Base-by-base conservation (phyloP, 2,797 vertebrate genomes). In the Saxicola maurus region DNA sequence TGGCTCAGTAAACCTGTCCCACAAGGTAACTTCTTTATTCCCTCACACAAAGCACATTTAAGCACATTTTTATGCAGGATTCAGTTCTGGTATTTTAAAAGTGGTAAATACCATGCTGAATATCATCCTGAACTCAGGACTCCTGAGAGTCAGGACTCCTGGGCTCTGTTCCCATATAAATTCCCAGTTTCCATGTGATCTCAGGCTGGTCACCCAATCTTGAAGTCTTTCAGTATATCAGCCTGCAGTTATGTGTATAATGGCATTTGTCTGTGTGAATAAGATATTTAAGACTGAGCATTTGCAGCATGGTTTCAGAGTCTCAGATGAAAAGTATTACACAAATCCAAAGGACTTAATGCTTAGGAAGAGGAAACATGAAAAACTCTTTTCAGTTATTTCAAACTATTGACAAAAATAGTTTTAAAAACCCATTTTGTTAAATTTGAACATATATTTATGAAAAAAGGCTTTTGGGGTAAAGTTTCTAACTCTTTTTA, bases 21-120 rank as follows among this genome's bases (percentile, higher is more conserved):
- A 81, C 31, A 75, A 62, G 82, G 57, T 77, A 86, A 66, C 45
- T 86, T 53, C 88, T 91, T 92, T 91, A 79, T 83, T 91, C 45
- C 64, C 73, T 89, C 31, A 78, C 60, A 85, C 82, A 92, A 91
- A 93, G 78, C 61, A 73, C 52, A 53, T 66, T 81, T 76, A 66
- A 72, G 43, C 46, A 84, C 1, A 0, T 77, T 88, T 92, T 78
- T 27, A 74, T n/a, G 27, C 69, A 77, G 53, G 67, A 66, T 51
- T 84, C 71, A 38, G 33, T 69, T 86, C 69, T 0, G 0, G 67
- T 56, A 37, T 62, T 76, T 91, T 64, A 42, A 27, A 91, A 71
- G 45, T 35, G 37, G 38, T 25, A 87, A 91, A 88, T 49, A 40
- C 51, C 28, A 21, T 30, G 27, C 35, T 6, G 2, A 74, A 72